Conservation (phyloP, 2,888 invertebrate genomes). For the Graphium colonna region DNA sequence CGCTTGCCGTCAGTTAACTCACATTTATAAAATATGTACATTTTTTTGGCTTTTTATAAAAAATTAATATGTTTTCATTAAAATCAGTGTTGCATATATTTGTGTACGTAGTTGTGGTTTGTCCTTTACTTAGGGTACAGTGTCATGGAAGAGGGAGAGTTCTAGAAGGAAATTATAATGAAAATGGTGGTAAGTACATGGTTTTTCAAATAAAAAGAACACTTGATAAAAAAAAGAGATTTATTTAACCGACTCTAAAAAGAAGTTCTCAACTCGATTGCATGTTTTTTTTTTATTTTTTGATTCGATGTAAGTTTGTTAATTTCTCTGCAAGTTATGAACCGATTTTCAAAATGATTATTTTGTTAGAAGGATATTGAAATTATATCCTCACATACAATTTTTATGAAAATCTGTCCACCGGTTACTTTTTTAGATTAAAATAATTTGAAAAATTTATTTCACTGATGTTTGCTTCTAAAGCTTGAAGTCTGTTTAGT, state of each 20-base stretch:
- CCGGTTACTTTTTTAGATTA: neutral
- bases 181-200: constrained; percentile 15
- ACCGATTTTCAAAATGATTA: too few species aligned
- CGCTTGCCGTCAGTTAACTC: constrained; percentile 4
- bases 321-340: too few species aligned
- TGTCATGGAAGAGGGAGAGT: constrained; percentile 24
- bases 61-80: constrained; percentile 15
- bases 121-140: constrained; percentile 34
- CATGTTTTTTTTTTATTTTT: too few species aligned
- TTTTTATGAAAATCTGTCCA: too few species aligned
- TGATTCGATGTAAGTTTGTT: too few species aligned
- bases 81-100: constrained; percentile 35
- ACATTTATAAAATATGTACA: constrained; percentile 13
- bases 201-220: neutral
- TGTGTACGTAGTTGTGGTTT: constrained; percentile 44
- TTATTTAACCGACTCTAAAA: too few species aligned
- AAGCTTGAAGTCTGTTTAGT: too few species aligned
- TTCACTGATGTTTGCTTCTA: too few species aligned
- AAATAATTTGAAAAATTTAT: too few species aligned
- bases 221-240: too few species aligned
- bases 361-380: too few species aligned
- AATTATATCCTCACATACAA: neutral
- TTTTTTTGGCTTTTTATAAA: constrained; percentile 5
- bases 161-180: constrained; percentile 22
- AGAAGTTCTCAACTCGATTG: too few species aligned